These are phyloP conservation scores for Pilophorus perplexus DNA, from an alignment of 2,888 invertebrate genomes.

Conservation along the genomic window DNA sequence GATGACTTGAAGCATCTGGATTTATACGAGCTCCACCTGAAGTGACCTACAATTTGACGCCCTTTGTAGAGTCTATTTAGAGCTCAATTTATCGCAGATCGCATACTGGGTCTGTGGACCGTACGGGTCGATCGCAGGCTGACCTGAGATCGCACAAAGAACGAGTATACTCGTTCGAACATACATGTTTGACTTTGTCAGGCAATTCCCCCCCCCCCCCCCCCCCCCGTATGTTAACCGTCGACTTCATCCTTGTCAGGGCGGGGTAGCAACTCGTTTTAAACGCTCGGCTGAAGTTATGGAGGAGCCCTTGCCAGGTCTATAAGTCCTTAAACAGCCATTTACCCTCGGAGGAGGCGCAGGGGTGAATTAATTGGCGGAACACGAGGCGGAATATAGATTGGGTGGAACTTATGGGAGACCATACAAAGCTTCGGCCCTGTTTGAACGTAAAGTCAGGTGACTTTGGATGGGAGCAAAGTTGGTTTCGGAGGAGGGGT, in stretches of 20 bases:
- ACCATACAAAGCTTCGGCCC: not conserved
- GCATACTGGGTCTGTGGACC: too few relatives aligned
- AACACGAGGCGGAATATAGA: constrained; percentile 15
- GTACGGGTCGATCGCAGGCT: too few relatives aligned
- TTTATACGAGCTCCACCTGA: too few relatives aligned
- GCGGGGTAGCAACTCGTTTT: not conserved
- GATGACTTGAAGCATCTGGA: too few relatives aligned
- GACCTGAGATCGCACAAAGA: too few relatives aligned
- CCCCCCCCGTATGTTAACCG: not conserved
- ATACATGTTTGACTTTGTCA: too few relatives aligned
- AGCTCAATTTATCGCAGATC: too few relatives aligned
- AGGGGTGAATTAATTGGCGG: constrained; percentile 20
- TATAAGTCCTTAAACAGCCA: constrained; percentile 12
- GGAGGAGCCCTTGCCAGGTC: not conserved
- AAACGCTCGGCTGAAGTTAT: not conserved
- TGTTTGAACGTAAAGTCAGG: too few relatives aligned
- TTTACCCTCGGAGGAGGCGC: not conserved
- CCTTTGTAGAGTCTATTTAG: too few relatives aligned
- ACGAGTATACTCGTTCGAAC: too few relatives aligned
- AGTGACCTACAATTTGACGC: too few relatives aligned
- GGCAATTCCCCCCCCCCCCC: too few relatives aligned
- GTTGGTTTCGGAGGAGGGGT: not conserved
- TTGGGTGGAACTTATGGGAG: constrained; percentile 10
- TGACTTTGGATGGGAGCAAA: not conserved
- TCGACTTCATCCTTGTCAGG: not conserved